Evolutionary conservation across 2,113 vertebrate genomes (phyloP).

Genomic region (Corythoichthys haematopterus): DNA sequence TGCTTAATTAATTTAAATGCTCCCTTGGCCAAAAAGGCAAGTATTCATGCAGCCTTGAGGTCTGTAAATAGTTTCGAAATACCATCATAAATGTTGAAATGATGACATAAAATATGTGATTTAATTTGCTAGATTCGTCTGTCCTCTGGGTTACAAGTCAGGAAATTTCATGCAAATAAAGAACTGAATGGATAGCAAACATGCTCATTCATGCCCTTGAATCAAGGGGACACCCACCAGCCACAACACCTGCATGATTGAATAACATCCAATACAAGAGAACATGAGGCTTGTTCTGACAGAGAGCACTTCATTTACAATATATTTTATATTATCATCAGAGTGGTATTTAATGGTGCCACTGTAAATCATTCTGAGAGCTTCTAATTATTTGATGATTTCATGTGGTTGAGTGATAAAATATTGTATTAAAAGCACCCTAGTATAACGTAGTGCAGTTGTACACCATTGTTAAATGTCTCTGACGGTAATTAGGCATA

Average conservation of each 20-base stretch:
- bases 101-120: constrained; percentile 9
- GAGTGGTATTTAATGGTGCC: background rate
- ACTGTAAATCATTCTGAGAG: background rate
- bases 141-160: background rate
- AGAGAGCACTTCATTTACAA: background rate
- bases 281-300: background rate
- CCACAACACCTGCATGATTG: background rate
- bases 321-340: background rate
- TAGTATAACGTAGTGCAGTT: background rate
- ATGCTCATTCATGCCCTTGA: background rate
- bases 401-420: background rate
- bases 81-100: constrained; percentile 49
- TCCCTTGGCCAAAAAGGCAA: constrained; percentile 51
- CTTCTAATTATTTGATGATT: background rate
- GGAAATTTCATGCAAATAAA: background rate
- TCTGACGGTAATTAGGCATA: too few species aligned
- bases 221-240: background rate
- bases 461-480: too few species aligned
- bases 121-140: background rate
- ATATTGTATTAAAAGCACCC: too few species aligned
- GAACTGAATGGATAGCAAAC: background rate
- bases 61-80: constrained; percentile 35
- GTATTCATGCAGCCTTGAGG: constrained; percentile 34
- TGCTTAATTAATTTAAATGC: constrained; percentile 33
- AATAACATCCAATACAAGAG: background rate